Base-by-base conservation (phyloP, 2,888 invertebrate species). In the Drosophila recens region DNA sequence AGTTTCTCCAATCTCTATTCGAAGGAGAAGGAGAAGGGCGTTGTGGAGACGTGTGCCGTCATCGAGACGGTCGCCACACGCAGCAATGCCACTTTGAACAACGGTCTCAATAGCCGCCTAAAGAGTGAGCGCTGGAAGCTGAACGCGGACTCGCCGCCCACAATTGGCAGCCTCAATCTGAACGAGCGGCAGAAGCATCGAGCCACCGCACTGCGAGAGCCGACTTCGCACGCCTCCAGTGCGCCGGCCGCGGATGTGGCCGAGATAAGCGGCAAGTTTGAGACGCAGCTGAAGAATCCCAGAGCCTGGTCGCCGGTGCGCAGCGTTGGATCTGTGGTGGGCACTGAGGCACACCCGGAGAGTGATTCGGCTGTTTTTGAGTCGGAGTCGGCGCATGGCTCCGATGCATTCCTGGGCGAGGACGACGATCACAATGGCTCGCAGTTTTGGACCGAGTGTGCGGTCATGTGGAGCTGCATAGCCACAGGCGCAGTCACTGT, bases 221-320 rank as follows among this genome's bases (percentile, higher is more conserved):
- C 81, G 0, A 57, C 71, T 0, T 56, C 63, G 1, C 91, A 92
- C 59, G 91, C 93, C 1, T 90, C 91, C 4, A 92, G 92, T 65
- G 92, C 93, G 0, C 93, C 92, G 1, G 91, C 91, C 1, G 90
- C 92, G 0, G 92, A 93, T 33, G 89, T 92, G 3, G 89, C 94
- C 57, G 95, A 94, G 90, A 93, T 95, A 17, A 93, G 94, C 15
- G 95, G 95, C 11, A 96, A 95, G 91, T 95, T 95, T 92, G 96
- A 96, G 92, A 95, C 95, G 5, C 95, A 95, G 77, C 92, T 95
- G n/a, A 96, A 95, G 85, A 96, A 96, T 92, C 96, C 96, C 20
- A 94, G 96, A 87, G 97, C 97, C 33, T 97, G 97, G 97, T 97
- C 97, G 89, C 97, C 97, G 17, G 96, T 97, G n/a, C 94, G 96